Evolutionary conservation across 2,888 invertebrate species (phyloP).

Genomic region (Lobophora halterata): DNA sequence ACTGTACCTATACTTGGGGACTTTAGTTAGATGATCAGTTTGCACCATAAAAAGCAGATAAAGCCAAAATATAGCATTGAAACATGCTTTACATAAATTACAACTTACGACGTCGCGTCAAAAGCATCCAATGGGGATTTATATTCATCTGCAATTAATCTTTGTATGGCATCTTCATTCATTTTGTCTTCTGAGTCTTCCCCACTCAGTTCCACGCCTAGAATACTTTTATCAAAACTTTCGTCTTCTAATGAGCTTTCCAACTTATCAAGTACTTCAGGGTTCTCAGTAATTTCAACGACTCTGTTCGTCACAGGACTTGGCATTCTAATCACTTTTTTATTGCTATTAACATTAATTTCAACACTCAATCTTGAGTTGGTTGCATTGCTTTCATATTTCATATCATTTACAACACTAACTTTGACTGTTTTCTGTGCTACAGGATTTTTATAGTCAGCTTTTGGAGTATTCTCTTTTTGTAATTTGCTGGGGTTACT

Average conservation of each 20-base stretch:
- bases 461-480: constrained; percentile 65
- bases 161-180: constrained; percentile 16
- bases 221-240: background rate
- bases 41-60: constrained; percentile 13
- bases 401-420: constrained; percentile 51
- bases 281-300: constrained; percentile 18
- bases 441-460: constrained; percentile 45
- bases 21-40: constrained; percentile 15
- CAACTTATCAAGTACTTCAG: constrained; percentile 10
- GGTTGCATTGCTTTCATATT: constrained; percentile 31
- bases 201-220: constrained; percentile 33
- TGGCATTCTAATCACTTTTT: constrained; percentile 54
- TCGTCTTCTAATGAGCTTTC: constrained; percentile 2
- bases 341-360: constrained; percentile 55
- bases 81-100: background rate
- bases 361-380: constrained; percentile 51
- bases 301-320: constrained; percentile 23
- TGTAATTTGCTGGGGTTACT: constrained; percentile 47
- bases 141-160: constrained; percentile 52
- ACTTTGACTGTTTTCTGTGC: constrained; percentile 52
- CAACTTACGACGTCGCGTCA: constrained; percentile 56
- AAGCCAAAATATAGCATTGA: background rate
- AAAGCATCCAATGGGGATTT: constrained; percentile 67
- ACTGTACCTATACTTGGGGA: no score
- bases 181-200: constrained; percentile 15